Base-by-base conservation (phyloP, 2,113 vertebrate species). In the Phyllopteryx taeniolatus region DNA sequence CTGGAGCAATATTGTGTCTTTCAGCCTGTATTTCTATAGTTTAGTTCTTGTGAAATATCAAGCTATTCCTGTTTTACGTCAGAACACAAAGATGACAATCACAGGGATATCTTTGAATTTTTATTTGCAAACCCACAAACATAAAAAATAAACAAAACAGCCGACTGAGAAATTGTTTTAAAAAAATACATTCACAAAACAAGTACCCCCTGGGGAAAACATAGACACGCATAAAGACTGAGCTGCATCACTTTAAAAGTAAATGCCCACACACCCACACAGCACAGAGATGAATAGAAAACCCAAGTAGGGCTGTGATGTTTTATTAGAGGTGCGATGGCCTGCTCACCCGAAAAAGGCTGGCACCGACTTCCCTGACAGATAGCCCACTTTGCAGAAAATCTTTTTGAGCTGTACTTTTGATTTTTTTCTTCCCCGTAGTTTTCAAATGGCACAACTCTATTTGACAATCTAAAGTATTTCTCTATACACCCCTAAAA, bases 161-260 rank as follows among this genome's bases (percentile, higher is more conserved):
- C 67, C 76, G 77, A 85, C 75, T 60, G 76, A 87, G 68, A 87
- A 87, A 86, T 63, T 33, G 74, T 79, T 47, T 20, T 4, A 91
- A 88, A 91, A 88, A 88, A 87, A 85, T 78, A 89, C 83, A 90
- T 91, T 91, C 87, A 91, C 75, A 76, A 84, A 83, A 86, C 77
- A 81, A 82, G 75, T 82, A 76, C 75, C 56, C 59, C 57, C 15
- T 22, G 10, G 54, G 10, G 8, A 79, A 80, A 86, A 86, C 75
- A 47, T 73, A 4, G 5, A 87, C 80, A 83, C 85, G 79, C 84
- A 88, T 72, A 73, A 39, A 39, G 47, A 81, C 59, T 64, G 74
- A 84, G 77, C 68, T 83, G 74, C 77, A 75, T 80, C 42, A 79
- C 61, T 33, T 59, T 56, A n/a, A 73, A 59, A 72, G 53, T 70